Percentiles rank a stretch among this genome's conserved stretches.
phyloP scores from a whole-genome alignment of 2,797 vertebrate species.

The Epinephelus coioides region DNA sequence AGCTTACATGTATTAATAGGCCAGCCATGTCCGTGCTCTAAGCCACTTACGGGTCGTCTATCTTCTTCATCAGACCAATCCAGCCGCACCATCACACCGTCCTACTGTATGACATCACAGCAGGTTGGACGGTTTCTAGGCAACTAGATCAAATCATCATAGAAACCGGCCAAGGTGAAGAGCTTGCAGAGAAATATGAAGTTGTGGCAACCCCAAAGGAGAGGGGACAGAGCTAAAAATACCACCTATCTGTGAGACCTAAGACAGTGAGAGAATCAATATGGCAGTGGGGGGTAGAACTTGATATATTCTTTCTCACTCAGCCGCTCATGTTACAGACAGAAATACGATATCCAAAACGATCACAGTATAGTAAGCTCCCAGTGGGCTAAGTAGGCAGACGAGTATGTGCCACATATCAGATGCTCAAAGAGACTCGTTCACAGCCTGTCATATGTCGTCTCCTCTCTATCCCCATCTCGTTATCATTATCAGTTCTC shows the following conservation, averaged over 20 bases:
- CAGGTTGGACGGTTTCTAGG: constrained; percentile 87
- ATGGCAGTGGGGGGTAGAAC: constrained; percentile 27
- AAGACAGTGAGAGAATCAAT: constrained; percentile 41
- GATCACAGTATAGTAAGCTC: constrained; percentile 35
- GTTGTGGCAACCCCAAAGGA: constrained; percentile 73
- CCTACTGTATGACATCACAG: constrained; percentile 85
- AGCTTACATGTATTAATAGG: constrained; percentile 81
- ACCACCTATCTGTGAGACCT: constrained; percentile 46
- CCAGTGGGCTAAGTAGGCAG: constrained; percentile 2
- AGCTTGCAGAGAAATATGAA: constrained; percentile 49
- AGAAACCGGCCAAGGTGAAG: constrained; percentile 72
- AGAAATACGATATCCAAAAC: constrained; percentile 61
- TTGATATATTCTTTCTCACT: constrained; percentile 48
- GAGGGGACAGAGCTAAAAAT: constrained; percentile 66
- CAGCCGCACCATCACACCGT: constrained; percentile 71
- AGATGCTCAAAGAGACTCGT: constrained; percentile 28
- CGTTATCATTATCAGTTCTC: neutral
- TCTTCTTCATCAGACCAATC: constrained; percentile 71
- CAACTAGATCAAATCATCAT: constrained; percentile 90
- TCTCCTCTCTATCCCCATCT: constrained; percentile 6
- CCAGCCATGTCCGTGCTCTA: constrained; percentile 68
- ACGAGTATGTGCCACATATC: constrained; percentile 25
- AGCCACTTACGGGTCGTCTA: constrained; percentile 81
- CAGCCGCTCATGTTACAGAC: constrained; percentile 57
- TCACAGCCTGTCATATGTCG: constrained; percentile 28